Evolutionary conservation across 2,113 vertebrate genomes (phyloP), one percentile per base, ranked within the genome.

Genomic region (Microtus pennsylvanicus): DNA sequence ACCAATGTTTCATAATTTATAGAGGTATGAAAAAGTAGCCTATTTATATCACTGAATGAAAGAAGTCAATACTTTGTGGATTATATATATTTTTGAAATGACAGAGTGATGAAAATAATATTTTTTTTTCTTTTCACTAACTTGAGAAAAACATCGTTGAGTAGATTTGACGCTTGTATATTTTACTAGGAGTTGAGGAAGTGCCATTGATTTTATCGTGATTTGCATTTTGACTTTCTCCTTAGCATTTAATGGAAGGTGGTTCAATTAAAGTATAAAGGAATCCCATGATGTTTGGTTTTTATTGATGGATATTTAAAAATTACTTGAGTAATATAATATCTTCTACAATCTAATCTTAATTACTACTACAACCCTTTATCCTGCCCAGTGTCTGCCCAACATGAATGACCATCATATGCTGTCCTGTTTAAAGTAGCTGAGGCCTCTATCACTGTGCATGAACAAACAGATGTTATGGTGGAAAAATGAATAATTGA

Each of bases 41-140:
- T 22, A 87, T n/a, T 91, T 94, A 83, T 30, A 22, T 94, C 45
- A 93, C 45, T 77, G 24, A 97, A 92, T 91, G 96, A 98, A 96
- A 77, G 2, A 58, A 95, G 94, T 42, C 35, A 93, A 9, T 61
- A 82, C 4, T 82, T 97, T 75, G 81, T 24, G 77, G 65, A 67
- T 38, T 96, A 6, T 1, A 52, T 6, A 70, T 7, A 26, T 35
- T 74, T 19, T 55, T 24, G 90, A 42, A 82, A 67, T 89, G 38
- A 96, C 81, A 86, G 2, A 33, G 11, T 91, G 58, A 78, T 82
- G 1, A 67, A 93, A 88, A 76, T 42, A 8, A 63, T 19, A 38
- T 3, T 7, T 61, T 55, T 55, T 42, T 38, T 80, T 50, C 33
- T 75, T 93, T 91, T 70, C 0, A n/a, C 8, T 92, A 70, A 76